Base-by-base conservation (phyloP, 2,113 vertebrate genomes). In the Neolamprologus longior region DNA sequence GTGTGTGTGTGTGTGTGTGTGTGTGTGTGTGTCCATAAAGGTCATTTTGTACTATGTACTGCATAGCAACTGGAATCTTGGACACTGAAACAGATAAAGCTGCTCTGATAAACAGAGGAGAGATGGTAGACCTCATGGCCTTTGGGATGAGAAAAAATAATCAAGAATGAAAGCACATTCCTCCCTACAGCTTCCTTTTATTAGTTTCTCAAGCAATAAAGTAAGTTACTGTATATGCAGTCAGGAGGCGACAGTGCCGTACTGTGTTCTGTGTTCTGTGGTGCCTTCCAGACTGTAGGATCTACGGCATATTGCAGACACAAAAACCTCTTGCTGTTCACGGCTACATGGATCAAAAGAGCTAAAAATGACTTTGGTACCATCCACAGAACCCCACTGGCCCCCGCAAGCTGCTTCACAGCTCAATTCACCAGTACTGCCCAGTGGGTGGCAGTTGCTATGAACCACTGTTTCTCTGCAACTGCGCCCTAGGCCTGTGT, bases 151-250 rank as follows among this genome's bases (percentile, higher is more conserved):
- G 61, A 88, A 84, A 84, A 89, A 86, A 89, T 66, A 91, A 93
- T 94, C 81, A 91, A 86, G 87, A 91, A 88, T 88, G 82, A 93
- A 88, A 87, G 88, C 81, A 61, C 81, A 86, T 94, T 87, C 91
- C 81, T 54, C 88, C 92, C 91, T 57, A 91, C 83, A 90, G 93
- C 92, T 91, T 92, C 86, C 91, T 93, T 92, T 94, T 92, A 95
- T 95, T 94, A 90, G 89, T 94, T 94, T 93, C 86, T 92, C 87
- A 83, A 31, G 87, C 92, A 94, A 94, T 93, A 93, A 93, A 95
- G 85, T 84, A 87, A 82, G 90, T 86, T 87, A 88, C 91, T 83
- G 87, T 92, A 91, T 79, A 88, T 84, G 86, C 86, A 89, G 88
- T 91, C 82, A 54, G 80, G 81, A 86, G 89, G 89, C 55, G 66